Evolutionary conservation across 2,888 invertebrate species (phyloP).

Genomic region (Pogonocherus hispidulus): DNA sequence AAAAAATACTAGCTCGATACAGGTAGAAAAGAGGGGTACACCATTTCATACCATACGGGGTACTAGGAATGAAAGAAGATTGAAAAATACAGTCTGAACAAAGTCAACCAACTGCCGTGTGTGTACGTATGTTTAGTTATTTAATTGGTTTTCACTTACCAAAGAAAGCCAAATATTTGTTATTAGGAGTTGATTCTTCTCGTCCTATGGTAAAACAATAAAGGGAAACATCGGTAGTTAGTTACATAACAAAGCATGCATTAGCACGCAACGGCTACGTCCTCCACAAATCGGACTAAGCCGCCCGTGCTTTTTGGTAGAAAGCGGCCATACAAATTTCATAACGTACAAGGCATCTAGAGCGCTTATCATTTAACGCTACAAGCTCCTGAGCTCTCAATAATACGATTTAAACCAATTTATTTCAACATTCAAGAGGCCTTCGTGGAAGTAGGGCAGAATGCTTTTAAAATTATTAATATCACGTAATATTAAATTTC

Average conservation of each 20-base stretch:
- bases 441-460: not conserved
- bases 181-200: conserved; percentile 96
- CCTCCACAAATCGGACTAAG: conserved; percentile 29
- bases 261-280: conserved; percentile 58
- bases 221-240: conserved; percentile 76
- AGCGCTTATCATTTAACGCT: not conserved
- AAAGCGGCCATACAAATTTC: conserved; percentile 24
- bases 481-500: not conserved
- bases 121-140: conserved; percentile 67
- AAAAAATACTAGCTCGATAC: conserved; percentile 57
- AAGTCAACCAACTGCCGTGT: conserved; percentile 68
- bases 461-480: not conserved
- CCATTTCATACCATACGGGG: conserved; percentile 59
- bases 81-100: conserved; percentile 58
- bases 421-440: not conserved
- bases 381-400: not conserved
- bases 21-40: conserved; percentile 53
- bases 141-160: conserved; percentile 81
- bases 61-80: conserved; percentile 59
- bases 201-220: conserved; percentile 88
- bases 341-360: not conserved
- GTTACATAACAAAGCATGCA: conserved; percentile 69
- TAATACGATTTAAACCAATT: not conserved
- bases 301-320: conserved; percentile 38
- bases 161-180: conserved; percentile 96